Conservation (phyloP, 2,888 invertebrate genomes). For the Dichetophora obliterata region DNA sequence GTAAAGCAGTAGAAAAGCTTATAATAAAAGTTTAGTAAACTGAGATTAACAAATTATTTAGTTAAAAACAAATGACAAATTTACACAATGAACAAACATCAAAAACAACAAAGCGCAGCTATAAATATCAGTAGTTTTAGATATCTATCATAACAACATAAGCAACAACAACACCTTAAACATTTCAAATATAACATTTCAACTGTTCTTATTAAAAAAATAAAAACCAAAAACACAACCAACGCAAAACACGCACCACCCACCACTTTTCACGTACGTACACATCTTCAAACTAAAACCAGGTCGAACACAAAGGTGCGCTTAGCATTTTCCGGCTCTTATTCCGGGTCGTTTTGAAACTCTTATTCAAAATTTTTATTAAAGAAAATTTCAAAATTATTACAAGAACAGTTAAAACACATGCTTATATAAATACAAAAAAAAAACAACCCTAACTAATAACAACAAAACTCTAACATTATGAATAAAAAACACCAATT, state of each 20-base stretch:
- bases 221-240: background rate
- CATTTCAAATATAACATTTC: slow-evolving; percentile 2
- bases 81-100: background rate
- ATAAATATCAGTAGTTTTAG: slow-evolving; percentile 21
- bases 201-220: background rate
- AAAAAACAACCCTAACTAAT: slow-evolving; percentile 8
- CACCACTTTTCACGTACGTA: slow-evolving; percentile 30
- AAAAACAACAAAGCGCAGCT: slow-evolving; percentile 13
- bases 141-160: no score
- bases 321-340: slow-evolving; percentile 29
- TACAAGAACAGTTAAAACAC: slow-evolving; percentile 5
- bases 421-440: slow-evolving; percentile 26
- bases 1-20: slow-evolving; percentile 43
- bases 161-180: background rate
- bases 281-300: slow-evolving; percentile 27
- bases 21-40: slow-evolving; percentile 25
- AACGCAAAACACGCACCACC: background rate
- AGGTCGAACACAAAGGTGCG: slow-evolving; percentile 33
- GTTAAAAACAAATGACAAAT: background rate
- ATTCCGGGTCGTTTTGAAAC: slow-evolving; percentile 30
- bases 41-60: slow-evolving; percentile 50
- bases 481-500: slow-evolving; percentile 41
- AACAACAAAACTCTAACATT: slow-evolving; percentile 39
- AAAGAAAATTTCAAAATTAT: slow-evolving; percentile 10
- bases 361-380: slow-evolving; percentile 8